Evolutionary conservation across 2,113 vertebrate genomes (phyloP).

Genomic region (Ciconia stormi): DNA sequence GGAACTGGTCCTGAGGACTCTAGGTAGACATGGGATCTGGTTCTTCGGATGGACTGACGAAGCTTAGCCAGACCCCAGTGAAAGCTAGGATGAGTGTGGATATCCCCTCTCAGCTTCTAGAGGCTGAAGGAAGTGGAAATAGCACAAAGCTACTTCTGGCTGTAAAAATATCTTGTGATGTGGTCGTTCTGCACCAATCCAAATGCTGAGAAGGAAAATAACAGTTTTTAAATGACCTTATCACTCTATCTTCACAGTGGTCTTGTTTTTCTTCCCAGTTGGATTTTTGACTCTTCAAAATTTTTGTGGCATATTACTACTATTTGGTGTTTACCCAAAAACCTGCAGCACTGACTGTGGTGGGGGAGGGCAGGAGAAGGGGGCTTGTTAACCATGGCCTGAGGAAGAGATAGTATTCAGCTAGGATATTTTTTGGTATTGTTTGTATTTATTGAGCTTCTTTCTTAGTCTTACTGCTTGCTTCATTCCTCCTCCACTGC

Average conservation of each 20-base stretch:
- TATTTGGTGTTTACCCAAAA: neutral
- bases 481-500: neutral
- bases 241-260: neutral
- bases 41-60: neutral
- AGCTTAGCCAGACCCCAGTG: neutral
- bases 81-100: neutral
- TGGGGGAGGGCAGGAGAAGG: neutral
- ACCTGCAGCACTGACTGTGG: neutral
- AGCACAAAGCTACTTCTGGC: neutral
- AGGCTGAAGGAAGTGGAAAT: neutral
- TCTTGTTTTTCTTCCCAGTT: neutral
- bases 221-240: neutral
- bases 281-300: neutral
- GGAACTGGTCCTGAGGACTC: neutral
- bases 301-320: neutral
- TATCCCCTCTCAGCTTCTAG: neutral
- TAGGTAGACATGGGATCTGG: fast-evolving
- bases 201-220: neutral
- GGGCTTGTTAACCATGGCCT: neutral
- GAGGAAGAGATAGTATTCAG: neutral
- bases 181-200: neutral
- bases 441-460: neutral
- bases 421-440: too few relatives aligned
- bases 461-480: neutral
- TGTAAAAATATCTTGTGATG: neutral